phyloP scores from a whole-genome alignment of 2,888 invertebrate species.

The Lingula anatina region DNA sequence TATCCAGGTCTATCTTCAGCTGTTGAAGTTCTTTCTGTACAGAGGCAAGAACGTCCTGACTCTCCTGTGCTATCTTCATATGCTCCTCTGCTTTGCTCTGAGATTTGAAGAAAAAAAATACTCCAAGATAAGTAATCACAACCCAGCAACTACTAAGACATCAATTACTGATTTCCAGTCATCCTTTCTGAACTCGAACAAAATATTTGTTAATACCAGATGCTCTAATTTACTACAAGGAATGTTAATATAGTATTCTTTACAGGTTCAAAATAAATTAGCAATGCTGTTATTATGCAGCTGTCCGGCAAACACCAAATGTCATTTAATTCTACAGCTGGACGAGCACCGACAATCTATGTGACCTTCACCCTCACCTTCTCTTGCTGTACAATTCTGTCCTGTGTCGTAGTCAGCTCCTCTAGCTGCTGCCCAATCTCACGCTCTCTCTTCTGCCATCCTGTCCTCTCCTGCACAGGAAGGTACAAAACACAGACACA shows the following conservation, averaged over 20 bases:
- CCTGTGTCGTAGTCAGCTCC: slow-evolving; percentile 34
- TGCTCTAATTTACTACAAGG: background rate
- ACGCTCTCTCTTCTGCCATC: slow-evolving; percentile 35
- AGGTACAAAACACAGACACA: background rate
- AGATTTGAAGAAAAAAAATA: no score
- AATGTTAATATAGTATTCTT: no score
- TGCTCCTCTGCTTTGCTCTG: slow-evolving; percentile 31
- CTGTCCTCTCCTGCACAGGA: slow-evolving; percentile 31
- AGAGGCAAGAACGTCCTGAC: slow-evolving; percentile 21
- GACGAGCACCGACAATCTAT: background rate
- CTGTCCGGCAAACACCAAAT: no score
- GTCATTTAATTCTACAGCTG: no score
- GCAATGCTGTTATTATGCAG: no score
- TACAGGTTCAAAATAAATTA: no score
- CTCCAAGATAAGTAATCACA: slow-evolving; percentile 1
- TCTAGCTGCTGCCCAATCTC: slow-evolving; percentile 38
- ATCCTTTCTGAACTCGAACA: background rate
- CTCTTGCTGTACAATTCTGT: slow-evolving; percentile 34
- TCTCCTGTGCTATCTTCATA: slow-evolving; percentile 22
- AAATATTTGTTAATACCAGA: background rate
- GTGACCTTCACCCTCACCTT: slow-evolving; percentile 20
- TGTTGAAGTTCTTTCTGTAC: slow-evolving; percentile 23
- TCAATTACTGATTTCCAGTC: background rate
- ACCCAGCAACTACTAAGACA: background rate
- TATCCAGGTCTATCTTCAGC: slow-evolving; percentile 32